These are phyloP conservation scores for Heliothis subflexa DNA, from an alignment of 1,140 invertebrate species.

Conservation along the genomic window DNA sequence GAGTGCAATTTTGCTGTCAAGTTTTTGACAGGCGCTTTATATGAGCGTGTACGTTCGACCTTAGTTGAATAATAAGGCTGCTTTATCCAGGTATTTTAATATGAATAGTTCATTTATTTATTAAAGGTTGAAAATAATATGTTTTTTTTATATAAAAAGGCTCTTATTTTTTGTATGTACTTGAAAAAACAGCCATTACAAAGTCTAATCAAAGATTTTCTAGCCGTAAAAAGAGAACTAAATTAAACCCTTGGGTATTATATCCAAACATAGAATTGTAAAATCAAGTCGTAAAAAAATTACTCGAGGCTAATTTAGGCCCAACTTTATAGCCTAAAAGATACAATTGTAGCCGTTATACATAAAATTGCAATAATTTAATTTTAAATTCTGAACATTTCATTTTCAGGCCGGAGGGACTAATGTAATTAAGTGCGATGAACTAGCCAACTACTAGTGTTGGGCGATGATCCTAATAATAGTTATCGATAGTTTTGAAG, in stretches of 20 bases:
- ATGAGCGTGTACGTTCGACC: neutral
- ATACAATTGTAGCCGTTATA: slow-evolving; percentile 22
- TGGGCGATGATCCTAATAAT: neutral
- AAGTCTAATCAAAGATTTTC: neutral
- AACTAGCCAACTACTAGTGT: slow-evolving; percentile 59
- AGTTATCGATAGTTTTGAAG: slow-evolving; percentile 13
- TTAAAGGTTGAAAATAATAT: too few species aligned
- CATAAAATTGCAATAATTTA: slow-evolving; percentile 50
- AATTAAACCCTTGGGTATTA: slow-evolving; percentile 16
- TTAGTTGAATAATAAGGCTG: too few species aligned
- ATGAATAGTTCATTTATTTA: too few species aligned
- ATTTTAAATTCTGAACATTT: slow-evolving; percentile 58
- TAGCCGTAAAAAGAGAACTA: neutral
- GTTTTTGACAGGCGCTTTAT: slow-evolving; percentile 23
- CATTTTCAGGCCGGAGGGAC: slow-evolving; percentile 59
- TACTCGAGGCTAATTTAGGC: slow-evolving; percentile 8
- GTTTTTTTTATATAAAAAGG: too few species aligned
- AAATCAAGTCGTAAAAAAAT: neutral
- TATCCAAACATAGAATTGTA: neutral
- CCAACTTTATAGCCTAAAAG: slow-evolving; percentile 35
- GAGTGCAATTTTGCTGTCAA: slow-evolving; percentile 27
- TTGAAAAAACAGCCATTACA: neutral
- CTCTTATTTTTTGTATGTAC: neutral
- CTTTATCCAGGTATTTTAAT: too few species aligned
- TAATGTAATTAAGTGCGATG: slow-evolving; percentile 74